These are phyloP conservation scores for Julus scanicus DNA, from an alignment of 2,888 invertebrate species.

Conservation along the genomic window DNA sequence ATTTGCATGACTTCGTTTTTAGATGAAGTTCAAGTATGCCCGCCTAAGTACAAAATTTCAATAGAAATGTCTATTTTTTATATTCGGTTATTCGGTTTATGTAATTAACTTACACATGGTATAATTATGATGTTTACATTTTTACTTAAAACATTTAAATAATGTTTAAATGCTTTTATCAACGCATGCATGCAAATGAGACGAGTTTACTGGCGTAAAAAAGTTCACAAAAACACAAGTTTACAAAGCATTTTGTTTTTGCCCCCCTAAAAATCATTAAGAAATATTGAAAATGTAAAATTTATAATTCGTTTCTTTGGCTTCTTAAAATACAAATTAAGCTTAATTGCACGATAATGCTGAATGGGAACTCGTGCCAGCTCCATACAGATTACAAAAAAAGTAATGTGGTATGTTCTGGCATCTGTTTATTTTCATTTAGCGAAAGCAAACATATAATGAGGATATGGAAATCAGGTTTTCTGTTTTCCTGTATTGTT, in stretches of 20 bases:
- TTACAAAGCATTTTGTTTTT: no score
- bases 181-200: neutral
- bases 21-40: neutral
- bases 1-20: neutral
- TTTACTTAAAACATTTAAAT: neutral
- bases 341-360: no score
- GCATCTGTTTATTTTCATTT: neutral
- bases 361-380: no score
- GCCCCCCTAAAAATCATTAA: no score
- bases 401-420: neutral
- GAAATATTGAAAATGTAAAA: no score
- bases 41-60: neutral
- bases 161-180: neutral
- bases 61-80: neutral
- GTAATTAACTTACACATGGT: neutral
- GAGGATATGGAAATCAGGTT: conserved; percentile 35
- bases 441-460: conserved; percentile 16
- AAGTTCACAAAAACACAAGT: no score
- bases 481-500: conserved; percentile 22
- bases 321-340: no score
- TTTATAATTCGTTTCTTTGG: no score
- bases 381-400: no score
- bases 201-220: no score
- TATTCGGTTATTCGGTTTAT: neutral
- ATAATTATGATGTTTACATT: neutral